Evolutionary conservation across 1,140 invertebrate genomes (phyloP).

Genomic region (Macrosteles quadrilineatus): DNA sequence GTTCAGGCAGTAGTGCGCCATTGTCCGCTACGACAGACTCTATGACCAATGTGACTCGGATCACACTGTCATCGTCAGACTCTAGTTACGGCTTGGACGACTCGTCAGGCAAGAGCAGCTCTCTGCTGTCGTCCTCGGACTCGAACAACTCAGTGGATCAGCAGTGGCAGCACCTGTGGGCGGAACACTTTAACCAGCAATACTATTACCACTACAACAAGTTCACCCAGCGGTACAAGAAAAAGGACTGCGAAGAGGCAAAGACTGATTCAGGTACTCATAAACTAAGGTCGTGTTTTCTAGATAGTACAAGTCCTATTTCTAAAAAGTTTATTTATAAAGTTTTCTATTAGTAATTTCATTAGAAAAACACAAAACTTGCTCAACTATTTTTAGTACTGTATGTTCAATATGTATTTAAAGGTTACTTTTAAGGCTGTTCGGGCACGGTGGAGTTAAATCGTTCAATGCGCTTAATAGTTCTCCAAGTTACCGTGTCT

Average conservation of each 20-base stretch:
- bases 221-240: conserved; percentile 48
- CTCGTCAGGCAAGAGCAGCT: conserved; percentile 39
- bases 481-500: no score
- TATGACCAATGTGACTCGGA: conserved; percentile 73
- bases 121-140: conserved; percentile 38
- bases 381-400: no score
- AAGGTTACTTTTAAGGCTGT: no score
- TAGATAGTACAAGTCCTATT: no score
- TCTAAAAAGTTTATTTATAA: no score
- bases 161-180: conserved; percentile 60
- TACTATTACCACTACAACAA: conserved; percentile 65
- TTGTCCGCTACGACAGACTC: conserved; percentile 67
- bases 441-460: no score
- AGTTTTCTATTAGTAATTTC: no score
- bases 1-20: conserved; percentile 52
- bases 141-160: conserved; percentile 30
- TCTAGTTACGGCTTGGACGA: conserved; percentile 53
- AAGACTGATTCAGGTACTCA: conserved; percentile 4
- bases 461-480: no score
- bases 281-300: no score
- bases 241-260: not conserved
- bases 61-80: conserved; percentile 65
- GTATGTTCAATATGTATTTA: no score
- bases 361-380: no score
- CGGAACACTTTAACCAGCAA: conserved; percentile 72